A percentile compares a stretch with the other conserved stretches of the same genome.
phyloP scores from a whole-genome alignment of 2,113 vertebrate genomes.

The Phoxinus phoxinus region DNA sequence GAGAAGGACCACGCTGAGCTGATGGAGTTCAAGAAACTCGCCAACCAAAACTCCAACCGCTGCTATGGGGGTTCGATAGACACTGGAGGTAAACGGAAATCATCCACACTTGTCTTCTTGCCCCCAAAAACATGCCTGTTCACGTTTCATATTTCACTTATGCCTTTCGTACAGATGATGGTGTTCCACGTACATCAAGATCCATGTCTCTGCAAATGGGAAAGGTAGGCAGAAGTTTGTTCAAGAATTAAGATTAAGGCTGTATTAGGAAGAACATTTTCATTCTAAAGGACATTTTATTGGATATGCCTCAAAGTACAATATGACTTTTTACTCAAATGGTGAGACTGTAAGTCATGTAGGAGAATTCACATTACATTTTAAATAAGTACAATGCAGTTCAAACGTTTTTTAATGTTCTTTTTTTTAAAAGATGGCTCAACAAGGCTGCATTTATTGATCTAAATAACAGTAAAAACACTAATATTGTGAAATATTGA shows the following conservation, averaged over 20 bases:
- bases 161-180: conserved; percentile 84
- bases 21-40: conserved; percentile 96
- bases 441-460: not conserved
- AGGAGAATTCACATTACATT: too few species aligned
- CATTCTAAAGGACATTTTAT: not conserved
- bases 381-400: too few species aligned
- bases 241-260: not conserved
- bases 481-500: not conserved
- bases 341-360: too few species aligned
- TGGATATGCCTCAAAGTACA: too few species aligned
- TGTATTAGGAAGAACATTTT: not conserved
- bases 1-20: conserved; percentile 97
- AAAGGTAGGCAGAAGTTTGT: conserved; percentile 79
- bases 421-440: not conserved
- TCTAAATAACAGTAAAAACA: not conserved
- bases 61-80: conserved; percentile 87
- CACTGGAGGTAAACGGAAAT: conserved; percentile 71
- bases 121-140: not conserved
- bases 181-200: conserved; percentile 87
- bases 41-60: conserved; percentile 95
- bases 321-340: too few species aligned
- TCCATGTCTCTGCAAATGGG: conserved; percentile 94
- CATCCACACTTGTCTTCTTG: not conserved
- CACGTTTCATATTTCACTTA: not conserved
- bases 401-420: too few species aligned